These are phyloP conservation scores for Butastur rufipennis DNA, from an alignment of 2,113 vertebrate genomes.

Conservation along the genomic window DNA sequence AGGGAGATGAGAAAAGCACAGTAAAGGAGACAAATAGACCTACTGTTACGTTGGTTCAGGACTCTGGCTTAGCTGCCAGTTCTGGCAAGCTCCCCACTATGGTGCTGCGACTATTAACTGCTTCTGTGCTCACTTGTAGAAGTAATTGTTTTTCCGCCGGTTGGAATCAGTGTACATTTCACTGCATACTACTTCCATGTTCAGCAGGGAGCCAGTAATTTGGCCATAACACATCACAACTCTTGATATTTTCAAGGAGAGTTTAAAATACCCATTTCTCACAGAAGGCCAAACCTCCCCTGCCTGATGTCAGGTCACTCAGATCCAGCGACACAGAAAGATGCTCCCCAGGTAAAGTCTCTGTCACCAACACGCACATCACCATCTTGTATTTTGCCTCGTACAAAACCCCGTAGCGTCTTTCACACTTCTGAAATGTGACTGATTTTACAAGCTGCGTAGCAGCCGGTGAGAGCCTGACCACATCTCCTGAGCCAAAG, in stretches of 20 bases:
- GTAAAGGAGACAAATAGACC: not conserved
- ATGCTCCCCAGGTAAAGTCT: not conserved
- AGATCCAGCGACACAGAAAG: not conserved
- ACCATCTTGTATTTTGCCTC: not conserved
- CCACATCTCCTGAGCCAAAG: not conserved
- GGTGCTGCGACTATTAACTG: not conserved
- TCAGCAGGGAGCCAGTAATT: not conserved
- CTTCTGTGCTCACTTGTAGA: not conserved
- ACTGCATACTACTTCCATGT: not conserved
- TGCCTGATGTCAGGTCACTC: not conserved
- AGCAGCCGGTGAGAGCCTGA: not conserved
- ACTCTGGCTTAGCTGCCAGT: not conserved
- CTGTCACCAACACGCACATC: not conserved
- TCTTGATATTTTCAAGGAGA: not conserved
- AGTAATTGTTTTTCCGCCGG: not conserved
- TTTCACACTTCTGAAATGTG: not conserved
- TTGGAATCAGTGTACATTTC: not conserved
- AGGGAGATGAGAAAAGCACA: not conserved
- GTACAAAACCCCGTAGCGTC: not conserved
- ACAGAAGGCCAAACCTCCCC: not conserved
- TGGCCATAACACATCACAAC: not conserved
- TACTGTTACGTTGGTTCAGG: not conserved
- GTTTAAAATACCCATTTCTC: not conserved
- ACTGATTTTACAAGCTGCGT: not conserved
- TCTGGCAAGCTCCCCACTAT: not conserved